These are phyloP conservation scores for Entosphenus tridentatus DNA, from an alignment of 2,113 vertebrate species.

Conservation along the genomic window DNA sequence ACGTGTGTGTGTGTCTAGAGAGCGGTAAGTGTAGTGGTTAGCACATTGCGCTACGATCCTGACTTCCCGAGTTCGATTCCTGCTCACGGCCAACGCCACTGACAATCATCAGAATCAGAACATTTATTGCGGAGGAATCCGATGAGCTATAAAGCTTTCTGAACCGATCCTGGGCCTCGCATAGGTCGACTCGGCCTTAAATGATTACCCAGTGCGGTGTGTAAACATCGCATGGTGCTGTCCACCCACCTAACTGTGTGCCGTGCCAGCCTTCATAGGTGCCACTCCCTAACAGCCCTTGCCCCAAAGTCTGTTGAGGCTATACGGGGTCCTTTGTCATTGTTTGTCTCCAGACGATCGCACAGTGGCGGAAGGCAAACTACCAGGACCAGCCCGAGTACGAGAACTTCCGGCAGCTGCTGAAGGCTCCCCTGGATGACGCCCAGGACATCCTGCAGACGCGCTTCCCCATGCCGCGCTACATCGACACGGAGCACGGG, in stretches of 20 bases:
- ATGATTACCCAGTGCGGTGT: too few species aligned
- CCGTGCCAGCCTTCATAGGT: background rate
- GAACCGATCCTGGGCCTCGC: too few species aligned
- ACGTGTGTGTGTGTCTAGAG: too few species aligned
- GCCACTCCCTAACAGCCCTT: background rate
- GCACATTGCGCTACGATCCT: too few species aligned
- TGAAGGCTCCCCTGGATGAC: constrained; percentile 73
- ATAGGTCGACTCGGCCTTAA: too few species aligned
- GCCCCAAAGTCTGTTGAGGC: background rate
- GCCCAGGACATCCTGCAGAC: constrained; percentile 81
- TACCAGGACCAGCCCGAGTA: constrained; percentile 91
- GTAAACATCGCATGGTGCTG: too few species aligned
- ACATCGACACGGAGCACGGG: constrained; percentile 71
- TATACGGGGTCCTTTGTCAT: background rate
- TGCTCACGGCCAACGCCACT: too few species aligned
- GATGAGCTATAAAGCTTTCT: too few species aligned
- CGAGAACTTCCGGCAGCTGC: constrained; percentile 84
- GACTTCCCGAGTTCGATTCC: too few species aligned
- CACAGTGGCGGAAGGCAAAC: constrained; percentile 77
- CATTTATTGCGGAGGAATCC: too few species aligned
- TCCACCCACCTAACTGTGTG: background rate
- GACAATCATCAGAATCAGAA: too few species aligned
- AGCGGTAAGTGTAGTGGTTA: too few species aligned
- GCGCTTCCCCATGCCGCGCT: constrained; percentile 81
- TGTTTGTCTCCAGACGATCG: constrained; percentile 34